phyloP scores from a whole-genome alignment of 2,797 vertebrate species.

The Xenops minutus region DNA sequence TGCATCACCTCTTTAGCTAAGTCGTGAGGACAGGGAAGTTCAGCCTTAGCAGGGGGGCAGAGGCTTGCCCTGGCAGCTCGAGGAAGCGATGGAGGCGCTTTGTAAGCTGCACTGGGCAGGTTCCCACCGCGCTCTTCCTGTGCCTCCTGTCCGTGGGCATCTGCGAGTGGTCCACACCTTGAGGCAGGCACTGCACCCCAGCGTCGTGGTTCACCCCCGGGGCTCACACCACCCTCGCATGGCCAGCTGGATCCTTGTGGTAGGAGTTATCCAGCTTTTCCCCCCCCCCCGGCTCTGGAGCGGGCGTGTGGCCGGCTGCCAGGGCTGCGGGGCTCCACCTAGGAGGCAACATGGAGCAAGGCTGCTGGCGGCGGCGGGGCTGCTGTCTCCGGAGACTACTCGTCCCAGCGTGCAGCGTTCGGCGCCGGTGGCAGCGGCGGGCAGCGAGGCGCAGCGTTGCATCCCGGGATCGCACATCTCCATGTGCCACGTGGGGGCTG shows the following conservation, averaged over 20 bases:
- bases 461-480: conserved; percentile 46
- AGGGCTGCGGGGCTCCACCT: conserved; percentile 24
- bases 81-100: neutral
- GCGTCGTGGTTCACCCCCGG: neutral
- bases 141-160: neutral
- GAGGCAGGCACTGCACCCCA: neutral
- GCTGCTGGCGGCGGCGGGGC: neutral
- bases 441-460: conserved; percentile 3
- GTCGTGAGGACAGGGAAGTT: neutral
- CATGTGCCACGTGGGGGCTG: conserved; percentile 39
- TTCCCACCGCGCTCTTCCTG: accelerated
- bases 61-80: neutral
- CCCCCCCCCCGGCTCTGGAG: neutral
- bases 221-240: accelerated
- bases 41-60: neutral
- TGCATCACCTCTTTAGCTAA: accelerated
- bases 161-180: neutral
- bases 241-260: neutral
- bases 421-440: neutral
- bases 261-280: neutral
- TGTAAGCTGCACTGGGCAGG: neutral
- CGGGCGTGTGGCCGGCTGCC: conserved; percentile 14
- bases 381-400: conserved; percentile 7
- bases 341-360: conserved; percentile 40
- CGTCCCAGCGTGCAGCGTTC: conserved; percentile 56